Evolutionary conservation across 2,888 invertebrate species (phyloP).

Genomic region (Amiota mariae): DNA sequence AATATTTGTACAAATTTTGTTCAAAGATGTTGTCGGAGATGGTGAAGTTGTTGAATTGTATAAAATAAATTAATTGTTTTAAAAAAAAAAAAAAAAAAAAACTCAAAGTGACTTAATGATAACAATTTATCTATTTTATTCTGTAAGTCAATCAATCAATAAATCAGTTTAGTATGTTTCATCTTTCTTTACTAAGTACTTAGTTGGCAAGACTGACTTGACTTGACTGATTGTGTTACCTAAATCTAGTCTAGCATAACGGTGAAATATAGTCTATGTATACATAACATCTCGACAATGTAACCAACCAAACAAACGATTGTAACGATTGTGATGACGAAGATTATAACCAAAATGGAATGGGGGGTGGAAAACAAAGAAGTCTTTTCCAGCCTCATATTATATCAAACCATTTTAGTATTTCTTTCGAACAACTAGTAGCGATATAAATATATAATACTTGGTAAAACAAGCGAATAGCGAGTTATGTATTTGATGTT

Average conservation of each 20-base stretch:
- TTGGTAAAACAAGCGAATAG: too few relatives aligned
- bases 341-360: too few relatives aligned
- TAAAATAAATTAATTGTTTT: slow-evolving; percentile 42
- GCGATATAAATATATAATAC: too few relatives aligned
- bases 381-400: too few relatives aligned
- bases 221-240: neutral
- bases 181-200: neutral
- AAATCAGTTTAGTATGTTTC: neutral
- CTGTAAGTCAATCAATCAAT: slow-evolving; percentile 4
- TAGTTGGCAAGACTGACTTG: too few relatives aligned
- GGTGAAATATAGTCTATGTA: neutral
- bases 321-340: too few relatives aligned
- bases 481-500: too few relatives aligned
- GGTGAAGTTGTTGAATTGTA: slow-evolving; percentile 42
- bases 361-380: too few relatives aligned
- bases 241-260: slow-evolving; percentile 8
- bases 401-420: too few relatives aligned
- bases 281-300: neutral
- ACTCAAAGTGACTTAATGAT: neutral
- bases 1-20: slow-evolving; percentile 20
- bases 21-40: slow-evolving; percentile 30
- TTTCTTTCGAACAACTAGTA: too few relatives aligned
- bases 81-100: slow-evolving; percentile 33
- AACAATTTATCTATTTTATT: neutral
- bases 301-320: neutral